Conservation (phyloP, 2,888 invertebrate genomes). For the Lamproptera curius region DNA sequence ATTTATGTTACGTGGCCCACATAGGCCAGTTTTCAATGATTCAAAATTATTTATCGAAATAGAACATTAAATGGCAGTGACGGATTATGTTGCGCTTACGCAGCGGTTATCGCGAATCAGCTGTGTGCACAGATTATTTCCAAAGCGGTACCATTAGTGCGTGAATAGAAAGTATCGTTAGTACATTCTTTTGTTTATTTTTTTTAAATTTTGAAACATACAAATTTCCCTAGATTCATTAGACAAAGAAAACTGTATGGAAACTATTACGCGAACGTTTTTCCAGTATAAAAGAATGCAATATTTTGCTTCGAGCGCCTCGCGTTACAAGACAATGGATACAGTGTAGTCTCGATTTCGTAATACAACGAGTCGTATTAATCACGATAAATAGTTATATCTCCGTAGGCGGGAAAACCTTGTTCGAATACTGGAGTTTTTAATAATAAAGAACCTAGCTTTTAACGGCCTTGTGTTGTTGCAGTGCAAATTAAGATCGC, state of each 20-base stretch:
- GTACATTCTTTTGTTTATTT: too few species aligned
- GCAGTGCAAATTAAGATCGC: slow-evolving; percentile 9
- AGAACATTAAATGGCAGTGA: slow-evolving; percentile 14
- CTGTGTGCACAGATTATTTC: slow-evolving; percentile 7
- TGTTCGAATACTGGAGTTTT: too few species aligned
- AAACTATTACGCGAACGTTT: slow-evolving; percentile 8
- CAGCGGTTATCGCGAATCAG: slow-evolving; percentile 3
- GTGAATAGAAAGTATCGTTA: too few species aligned
- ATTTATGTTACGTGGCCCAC: not conserved
- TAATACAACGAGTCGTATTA: slow-evolving; percentile 18
- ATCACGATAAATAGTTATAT: slow-evolving; percentile 19
- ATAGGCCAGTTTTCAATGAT: slow-evolving; percentile 3
- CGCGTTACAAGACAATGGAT: slow-evolving; percentile 17
- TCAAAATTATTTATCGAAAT: slow-evolving; percentile 6
- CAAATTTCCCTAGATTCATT: not conserved
- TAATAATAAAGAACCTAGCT: too few species aligned
- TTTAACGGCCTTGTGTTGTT: not conserved
- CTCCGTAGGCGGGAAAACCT: slow-evolving; percentile 18
- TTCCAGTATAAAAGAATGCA: slow-evolving; percentile 12
- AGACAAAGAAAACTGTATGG: slow-evolving; percentile 1
- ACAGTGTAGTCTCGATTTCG: slow-evolving; percentile 20
- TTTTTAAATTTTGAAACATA: too few species aligned
- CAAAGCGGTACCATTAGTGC: not conserved
- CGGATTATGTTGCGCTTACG: slow-evolving; percentile 13
- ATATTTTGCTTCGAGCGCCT: slow-evolving; percentile 1